Percentiles rank a stretch among this genome's conserved stretches.
Evolutionary conservation across 2,113 vertebrate genomes (phyloP).

Genomic region (Thryonomys swinderianus): DNA sequence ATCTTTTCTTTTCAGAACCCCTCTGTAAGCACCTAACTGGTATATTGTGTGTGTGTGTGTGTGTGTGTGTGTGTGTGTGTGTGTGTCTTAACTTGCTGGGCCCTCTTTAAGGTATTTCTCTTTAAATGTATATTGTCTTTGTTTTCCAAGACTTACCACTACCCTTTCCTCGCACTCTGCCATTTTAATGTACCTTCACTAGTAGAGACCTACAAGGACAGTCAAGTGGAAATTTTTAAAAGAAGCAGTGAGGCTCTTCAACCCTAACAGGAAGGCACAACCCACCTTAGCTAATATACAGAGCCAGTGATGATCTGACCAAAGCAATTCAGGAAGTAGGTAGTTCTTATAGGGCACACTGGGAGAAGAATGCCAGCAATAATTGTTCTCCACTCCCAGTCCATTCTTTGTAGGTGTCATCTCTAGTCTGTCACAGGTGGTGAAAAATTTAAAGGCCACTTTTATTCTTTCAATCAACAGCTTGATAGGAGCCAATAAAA

Average conservation of each 20-base stretch:
- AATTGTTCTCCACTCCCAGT: neutral
- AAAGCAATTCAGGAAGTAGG: neutral
- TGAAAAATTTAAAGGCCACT: slow-evolving; percentile 67
- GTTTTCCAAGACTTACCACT: neutral
- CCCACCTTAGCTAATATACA: neutral
- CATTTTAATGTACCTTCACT: neutral
- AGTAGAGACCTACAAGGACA: neutral
- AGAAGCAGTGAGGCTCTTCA: neutral
- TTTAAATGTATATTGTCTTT: neutral
- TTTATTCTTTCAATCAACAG: slow-evolving; percentile 65
- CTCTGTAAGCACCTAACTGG: neutral
- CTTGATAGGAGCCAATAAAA: slow-evolving; percentile 58
- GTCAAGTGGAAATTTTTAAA: neutral
- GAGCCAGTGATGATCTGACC: neutral
- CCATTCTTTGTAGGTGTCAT: neutral
- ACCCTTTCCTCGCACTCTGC: neutral
- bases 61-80: no score
- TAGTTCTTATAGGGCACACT: neutral
- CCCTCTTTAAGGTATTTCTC: neutral
- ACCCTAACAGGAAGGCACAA: neutral
- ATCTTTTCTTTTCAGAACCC: neutral
- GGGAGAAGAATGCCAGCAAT: neutral
- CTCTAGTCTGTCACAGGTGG: neutral
- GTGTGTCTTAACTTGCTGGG: no score
- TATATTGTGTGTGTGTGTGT: no score